A percentile compares a stretch with the other conserved stretches of the same genome.
These are phyloP conservation scores for Anarrhichthys ocellatus DNA, from an alignment of 2,113 vertebrate genomes.

Conservation along the genomic window DNA sequence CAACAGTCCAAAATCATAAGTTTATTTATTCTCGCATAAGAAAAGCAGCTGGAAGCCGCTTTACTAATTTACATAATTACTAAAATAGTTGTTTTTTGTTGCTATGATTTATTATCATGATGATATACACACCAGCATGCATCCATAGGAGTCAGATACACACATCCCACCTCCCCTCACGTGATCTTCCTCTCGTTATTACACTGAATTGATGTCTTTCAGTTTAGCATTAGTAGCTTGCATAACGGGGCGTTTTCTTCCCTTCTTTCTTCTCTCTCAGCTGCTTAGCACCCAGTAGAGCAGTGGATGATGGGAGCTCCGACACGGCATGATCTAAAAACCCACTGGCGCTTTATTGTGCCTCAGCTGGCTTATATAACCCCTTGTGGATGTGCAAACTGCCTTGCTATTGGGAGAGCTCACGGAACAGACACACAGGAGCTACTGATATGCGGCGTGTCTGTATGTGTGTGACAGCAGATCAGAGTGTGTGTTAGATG, in stretches of 20 bases:
- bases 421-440: slow-evolving; percentile 51
- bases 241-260: slow-evolving; percentile 69
- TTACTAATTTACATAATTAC: neutral
- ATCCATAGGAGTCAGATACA: slow-evolving; percentile 8
- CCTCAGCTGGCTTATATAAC: slow-evolving; percentile 82
- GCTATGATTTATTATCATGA: neutral
- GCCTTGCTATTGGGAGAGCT: slow-evolving; percentile 67
- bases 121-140: neutral
- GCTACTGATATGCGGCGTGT: slow-evolving; percentile 50
- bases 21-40: neutral
- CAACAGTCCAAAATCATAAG: neutral
- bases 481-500: slow-evolving; percentile 44
- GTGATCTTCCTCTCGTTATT: slow-evolving; percentile 11
- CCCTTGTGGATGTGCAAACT: slow-evolving; percentile 75
- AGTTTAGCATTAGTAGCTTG: slow-evolving; percentile 54
- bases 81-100: neutral
- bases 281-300: slow-evolving; percentile 73
- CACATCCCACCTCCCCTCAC: neutral
- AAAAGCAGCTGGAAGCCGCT: neutral
- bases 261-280: slow-evolving; percentile 65
- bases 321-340: slow-evolving; percentile 80
- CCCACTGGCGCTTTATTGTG: slow-evolving; percentile 77
- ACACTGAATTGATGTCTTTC: slow-evolving; percentile 24
- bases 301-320: slow-evolving; percentile 80
- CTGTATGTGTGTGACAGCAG: slow-evolving; percentile 29